A percentile compares a stretch with the other conserved stretches of the same genome.
Evolutionary conservation across 1,140 invertebrate species (phyloP).

Genomic region (Cotesia vestalis): DNA sequence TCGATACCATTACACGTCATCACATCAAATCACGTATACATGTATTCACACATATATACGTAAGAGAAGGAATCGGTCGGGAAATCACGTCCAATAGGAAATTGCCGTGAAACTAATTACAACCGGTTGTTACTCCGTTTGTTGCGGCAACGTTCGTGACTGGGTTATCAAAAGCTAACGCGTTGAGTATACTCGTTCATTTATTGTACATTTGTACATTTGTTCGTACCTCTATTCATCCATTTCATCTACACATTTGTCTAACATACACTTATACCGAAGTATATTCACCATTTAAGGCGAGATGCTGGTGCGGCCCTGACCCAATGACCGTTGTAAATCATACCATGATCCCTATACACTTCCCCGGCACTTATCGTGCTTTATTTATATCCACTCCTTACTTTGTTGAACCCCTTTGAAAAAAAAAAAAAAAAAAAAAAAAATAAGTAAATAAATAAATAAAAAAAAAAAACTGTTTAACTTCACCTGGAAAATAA

Average conservation of each 20-base stretch:
- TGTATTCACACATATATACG: background rate
- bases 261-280: background rate
- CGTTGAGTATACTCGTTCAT: conserved; percentile 20
- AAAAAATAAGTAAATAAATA: too few relatives aligned
- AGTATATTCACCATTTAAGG: conserved; percentile 30
- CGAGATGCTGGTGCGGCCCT: conserved; percentile 37
- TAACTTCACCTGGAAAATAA: too few relatives aligned
- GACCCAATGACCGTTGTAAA: conserved; percentile 48
- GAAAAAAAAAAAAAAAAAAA: too few relatives aligned
- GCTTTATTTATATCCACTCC: too few relatives aligned
- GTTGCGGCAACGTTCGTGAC: conserved; percentile 36
- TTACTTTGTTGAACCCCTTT: background rate
- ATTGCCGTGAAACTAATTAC: conserved; percentile 40
- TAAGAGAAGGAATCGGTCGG: conserved; percentile 6
- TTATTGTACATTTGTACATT: conserved; percentile 1
- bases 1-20: conserved; percentile 15
- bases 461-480: too few relatives aligned
- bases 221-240: background rate
- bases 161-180: conserved; percentile 33
- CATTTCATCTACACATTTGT: background rate
- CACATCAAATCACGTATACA: background rate
- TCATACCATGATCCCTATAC: conserved; percentile 31
- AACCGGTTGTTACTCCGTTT: conserved; percentile 38
- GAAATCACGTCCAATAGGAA: conserved; percentile 35
- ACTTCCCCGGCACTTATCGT: too few relatives aligned